Percentiles rank a stretch among this genome's conserved stretches.
These are phyloP conservation scores for Opisthograptis luteolata DNA, from an alignment of 2,888 invertebrate genomes.

Conservation along the genomic window DNA sequence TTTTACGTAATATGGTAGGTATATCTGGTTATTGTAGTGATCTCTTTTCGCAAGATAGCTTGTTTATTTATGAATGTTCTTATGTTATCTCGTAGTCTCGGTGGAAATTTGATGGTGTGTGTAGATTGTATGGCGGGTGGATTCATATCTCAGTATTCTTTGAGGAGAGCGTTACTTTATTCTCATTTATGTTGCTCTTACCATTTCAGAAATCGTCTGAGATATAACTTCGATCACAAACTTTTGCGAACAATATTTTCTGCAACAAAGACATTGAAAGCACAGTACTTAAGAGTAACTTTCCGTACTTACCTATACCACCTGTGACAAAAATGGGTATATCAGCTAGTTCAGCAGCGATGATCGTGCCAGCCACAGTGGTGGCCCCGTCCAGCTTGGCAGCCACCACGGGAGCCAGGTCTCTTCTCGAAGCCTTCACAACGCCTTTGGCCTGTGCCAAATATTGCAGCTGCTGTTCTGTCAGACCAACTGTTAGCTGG, in stretches of 20 bases:
- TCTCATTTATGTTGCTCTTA: neutral
- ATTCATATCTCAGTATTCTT: slow-evolving; percentile 9
- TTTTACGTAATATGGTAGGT: slow-evolving; percentile 24
- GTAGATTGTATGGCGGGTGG: slow-evolving; percentile 4
- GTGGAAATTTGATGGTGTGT: slow-evolving; percentile 17
- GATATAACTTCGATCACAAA: neutral
- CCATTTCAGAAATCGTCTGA: neutral
- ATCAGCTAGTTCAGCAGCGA: slow-evolving; percentile 91
- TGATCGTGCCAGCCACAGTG: slow-evolving; percentile 97
- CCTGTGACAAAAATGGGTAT: slow-evolving; percentile 98
- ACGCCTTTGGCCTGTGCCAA: slow-evolving; percentile 85
- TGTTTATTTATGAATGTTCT: slow-evolving; percentile 25
- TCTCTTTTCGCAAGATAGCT: slow-evolving; percentile 10
- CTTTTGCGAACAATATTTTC: neutral
- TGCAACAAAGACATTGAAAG: no score
- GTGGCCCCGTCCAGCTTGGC: slow-evolving; percentile 93
- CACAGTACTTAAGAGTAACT: neutral
- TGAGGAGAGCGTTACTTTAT: neutral
- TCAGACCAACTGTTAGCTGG: slow-evolving; percentile 91
- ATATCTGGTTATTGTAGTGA: slow-evolving; percentile 22
- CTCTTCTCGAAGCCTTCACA: slow-evolving; percentile 94
- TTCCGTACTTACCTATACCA: slow-evolving; percentile 83
- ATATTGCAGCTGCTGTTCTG: slow-evolving; percentile 84
- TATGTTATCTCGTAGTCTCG: slow-evolving; percentile 8
- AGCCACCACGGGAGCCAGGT: slow-evolving; percentile 91